phyloP scores from a whole-genome alignment of 2,888 invertebrate genomes.

The Cecidostiba fungosa region DNA sequence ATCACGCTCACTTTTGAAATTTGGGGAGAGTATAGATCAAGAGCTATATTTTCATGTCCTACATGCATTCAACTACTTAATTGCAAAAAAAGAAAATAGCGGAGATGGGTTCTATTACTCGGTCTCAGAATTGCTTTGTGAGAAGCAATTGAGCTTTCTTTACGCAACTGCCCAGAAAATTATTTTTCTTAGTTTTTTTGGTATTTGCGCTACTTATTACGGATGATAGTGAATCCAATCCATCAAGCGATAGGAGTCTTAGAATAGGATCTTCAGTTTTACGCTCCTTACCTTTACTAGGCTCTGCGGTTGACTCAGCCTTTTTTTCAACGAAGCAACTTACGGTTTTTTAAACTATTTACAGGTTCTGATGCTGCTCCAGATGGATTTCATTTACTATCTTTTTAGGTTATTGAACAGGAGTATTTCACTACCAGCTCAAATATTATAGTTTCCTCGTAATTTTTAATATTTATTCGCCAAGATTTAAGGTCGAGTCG shows the following conservation, averaged over 20 bases:
- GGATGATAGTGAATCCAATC: slow-evolving; percentile 55
- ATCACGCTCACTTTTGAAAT: no score
- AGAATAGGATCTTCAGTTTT: slow-evolving; percentile 33
- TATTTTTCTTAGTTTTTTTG: slow-evolving; percentile 64
- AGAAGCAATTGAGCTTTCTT: slow-evolving; percentile 69
- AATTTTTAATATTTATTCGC: no score
- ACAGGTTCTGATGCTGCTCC: slow-evolving; percentile 22
- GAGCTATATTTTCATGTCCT: no score
- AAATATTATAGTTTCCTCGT: no score
- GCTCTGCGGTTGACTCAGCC: not conserved
- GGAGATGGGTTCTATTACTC: no score
- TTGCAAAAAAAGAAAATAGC: no score
- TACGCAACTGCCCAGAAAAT: slow-evolving; percentile 67
- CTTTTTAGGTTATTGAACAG: not conserved
- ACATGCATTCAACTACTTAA: no score
- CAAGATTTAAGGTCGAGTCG: no score
- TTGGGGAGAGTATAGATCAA: no score
- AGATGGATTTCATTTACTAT: slow-evolving; percentile 4
- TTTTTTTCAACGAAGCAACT: slow-evolving; percentile 20
- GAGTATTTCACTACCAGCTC: no score
- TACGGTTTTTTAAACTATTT: not conserved
- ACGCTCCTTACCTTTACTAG: slow-evolving; percentile 7
- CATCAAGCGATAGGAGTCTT: slow-evolving; percentile 56
- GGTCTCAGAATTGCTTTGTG: no score
- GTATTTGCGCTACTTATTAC: slow-evolving; percentile 14